Evolutionary conservation across 2,888 invertebrate genomes (phyloP).

Genomic region (Oscheius myriophilus): DNA sequence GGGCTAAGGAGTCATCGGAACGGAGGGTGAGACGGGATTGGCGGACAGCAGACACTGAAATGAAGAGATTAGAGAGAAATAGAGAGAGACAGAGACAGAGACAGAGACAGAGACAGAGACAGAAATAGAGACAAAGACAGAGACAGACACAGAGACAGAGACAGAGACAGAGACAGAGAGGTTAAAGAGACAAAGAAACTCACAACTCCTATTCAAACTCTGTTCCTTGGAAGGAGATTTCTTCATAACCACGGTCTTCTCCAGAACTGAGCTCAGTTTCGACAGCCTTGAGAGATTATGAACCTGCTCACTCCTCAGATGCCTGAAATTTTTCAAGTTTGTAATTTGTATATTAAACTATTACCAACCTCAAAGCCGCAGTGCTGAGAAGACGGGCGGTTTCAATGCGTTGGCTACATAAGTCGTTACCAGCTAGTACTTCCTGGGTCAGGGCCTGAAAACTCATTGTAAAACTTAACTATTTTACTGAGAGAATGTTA

Average conservation of each 20-base stretch:
- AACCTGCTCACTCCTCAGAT: slow-evolving; percentile 46
- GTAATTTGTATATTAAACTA: neutral
- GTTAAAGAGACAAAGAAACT: slow-evolving; percentile 1
- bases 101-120: too few species aligned
- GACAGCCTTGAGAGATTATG: slow-evolving; percentile 41
- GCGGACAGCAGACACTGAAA: slow-evolving; percentile 33
- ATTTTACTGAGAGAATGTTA: too few species aligned
- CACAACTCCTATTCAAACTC: slow-evolving; percentile 12
- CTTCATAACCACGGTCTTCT: slow-evolving; percentile 35
- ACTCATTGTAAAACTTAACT: neutral
- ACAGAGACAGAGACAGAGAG: neutral
- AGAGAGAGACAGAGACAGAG: neutral
- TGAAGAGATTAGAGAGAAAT: neutral
- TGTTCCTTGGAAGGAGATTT: neutral
- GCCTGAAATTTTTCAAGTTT: slow-evolving; percentile 20
- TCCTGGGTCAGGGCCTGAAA: slow-evolving; percentile 32
- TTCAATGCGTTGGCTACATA: slow-evolving; percentile 40
- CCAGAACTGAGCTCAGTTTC: slow-evolving; percentile 42
- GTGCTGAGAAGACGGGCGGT: slow-evolving; percentile 38
- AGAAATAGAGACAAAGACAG: too few species aligned
- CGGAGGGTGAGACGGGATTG: slow-evolving; percentile 52
- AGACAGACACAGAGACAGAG: neutral
- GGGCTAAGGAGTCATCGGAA: slow-evolving; percentile 48
- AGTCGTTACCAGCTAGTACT: slow-evolving; percentile 38
- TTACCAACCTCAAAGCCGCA: slow-evolving; percentile 31